These are phyloP conservation scores for Nemotelus pantherinus DNA, from an alignment of 2,888 invertebrate genomes.

Conservation along the genomic window DNA sequence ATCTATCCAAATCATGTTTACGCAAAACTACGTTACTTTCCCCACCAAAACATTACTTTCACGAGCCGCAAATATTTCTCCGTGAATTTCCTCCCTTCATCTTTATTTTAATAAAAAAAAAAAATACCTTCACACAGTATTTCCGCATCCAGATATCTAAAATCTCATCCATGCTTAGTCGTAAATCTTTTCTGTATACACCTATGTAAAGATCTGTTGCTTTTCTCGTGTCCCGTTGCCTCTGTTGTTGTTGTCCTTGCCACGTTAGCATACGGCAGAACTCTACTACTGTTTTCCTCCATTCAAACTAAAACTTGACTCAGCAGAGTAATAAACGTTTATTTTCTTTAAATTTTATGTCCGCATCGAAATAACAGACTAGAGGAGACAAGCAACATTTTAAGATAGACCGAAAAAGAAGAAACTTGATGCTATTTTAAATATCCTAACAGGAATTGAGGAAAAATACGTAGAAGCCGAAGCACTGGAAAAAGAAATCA, in stretches of 20 bases:
- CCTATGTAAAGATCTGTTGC: neutral
- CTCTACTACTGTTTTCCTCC: neutral
- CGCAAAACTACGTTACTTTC: too few species aligned
- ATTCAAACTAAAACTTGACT: conserved; percentile 5
- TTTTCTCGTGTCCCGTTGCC: neutral
- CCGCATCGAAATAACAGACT: neutral
- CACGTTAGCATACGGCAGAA: neutral
- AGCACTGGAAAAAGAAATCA: neutral
- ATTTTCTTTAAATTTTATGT: conserved; percentile 30
- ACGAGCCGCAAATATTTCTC: too few species aligned
- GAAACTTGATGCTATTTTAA: conserved; percentile 15
- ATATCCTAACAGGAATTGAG: conserved; percentile 2
- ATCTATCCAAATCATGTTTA: too few species aligned
- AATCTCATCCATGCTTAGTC: conserved; percentile 16
- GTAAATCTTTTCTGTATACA: neutral
- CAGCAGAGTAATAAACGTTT: conserved; percentile 33
- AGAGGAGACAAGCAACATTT: neutral
- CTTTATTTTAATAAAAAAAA: too few species aligned
- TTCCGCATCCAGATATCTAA: neutral
- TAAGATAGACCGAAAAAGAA: neutral
- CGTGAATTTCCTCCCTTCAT: too few species aligned
- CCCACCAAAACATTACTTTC: too few species aligned
- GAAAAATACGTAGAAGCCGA: neutral
- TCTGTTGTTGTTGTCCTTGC: conserved; percentile 2
- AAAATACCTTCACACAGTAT: too few species aligned